Evolutionary conservation across 2,888 invertebrate genomes (phyloP).

Genomic region (Crioceris asparagi): DNA sequence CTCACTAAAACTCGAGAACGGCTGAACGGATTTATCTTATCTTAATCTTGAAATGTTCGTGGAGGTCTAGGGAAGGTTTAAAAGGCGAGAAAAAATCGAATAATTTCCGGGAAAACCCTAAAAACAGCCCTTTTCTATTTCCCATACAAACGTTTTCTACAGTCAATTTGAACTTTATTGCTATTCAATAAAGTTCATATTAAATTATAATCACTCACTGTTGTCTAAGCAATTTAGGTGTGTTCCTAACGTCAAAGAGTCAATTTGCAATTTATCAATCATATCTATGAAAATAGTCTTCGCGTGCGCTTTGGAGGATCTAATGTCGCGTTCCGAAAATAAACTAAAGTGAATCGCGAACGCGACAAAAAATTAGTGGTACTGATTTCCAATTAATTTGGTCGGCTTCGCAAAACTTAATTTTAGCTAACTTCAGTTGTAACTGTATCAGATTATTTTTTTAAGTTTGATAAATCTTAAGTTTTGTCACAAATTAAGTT

Average conservation of each 20-base stretch:
- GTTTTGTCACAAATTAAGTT: not conserved
- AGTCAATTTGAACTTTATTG: not conserved
- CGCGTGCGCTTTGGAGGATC: not conserved
- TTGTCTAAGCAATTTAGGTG: too few relatives aligned
- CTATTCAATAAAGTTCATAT: too few relatives aligned
- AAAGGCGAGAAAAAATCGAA: not conserved
- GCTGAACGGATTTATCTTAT: too few relatives aligned
- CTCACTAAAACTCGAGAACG: too few relatives aligned
- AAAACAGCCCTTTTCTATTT: too few relatives aligned
- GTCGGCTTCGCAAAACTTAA: not conserved
- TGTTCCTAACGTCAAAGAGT: too few relatives aligned
- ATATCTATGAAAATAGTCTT: not conserved
- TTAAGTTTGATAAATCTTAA: not conserved
- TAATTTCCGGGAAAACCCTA: not conserved
- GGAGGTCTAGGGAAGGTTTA: too few relatives aligned
- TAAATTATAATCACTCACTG: too few relatives aligned
- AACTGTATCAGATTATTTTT: constrained; percentile 1
- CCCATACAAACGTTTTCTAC: too few relatives aligned
- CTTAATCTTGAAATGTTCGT: too few relatives aligned
- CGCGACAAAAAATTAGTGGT: not conserved
- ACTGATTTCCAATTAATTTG: not conserved
- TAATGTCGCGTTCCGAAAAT: not conserved
- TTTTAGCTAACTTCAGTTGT: constrained; percentile 1
- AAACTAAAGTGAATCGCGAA: not conserved
- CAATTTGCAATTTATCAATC: too few relatives aligned